Conservation (phyloP, 2,888 invertebrate genomes). For the Drosophila paramelanica region DNA sequence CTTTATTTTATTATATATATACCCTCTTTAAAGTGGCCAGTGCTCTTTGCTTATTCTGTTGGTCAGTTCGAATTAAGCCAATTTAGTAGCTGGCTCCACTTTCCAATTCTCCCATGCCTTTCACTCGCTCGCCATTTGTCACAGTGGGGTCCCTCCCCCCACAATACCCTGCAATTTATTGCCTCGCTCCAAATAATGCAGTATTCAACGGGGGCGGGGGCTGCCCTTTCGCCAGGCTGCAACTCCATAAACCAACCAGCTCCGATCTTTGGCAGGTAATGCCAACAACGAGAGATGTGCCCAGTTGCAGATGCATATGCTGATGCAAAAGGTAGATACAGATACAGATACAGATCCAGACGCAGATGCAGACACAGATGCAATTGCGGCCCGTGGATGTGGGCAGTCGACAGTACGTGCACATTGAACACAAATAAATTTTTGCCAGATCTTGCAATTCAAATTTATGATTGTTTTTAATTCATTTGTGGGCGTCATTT, state of each 20-base stretch:
- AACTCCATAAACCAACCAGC: conserved; percentile 61
- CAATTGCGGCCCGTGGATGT: conserved; percentile 17
- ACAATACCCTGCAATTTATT: conserved; percentile 59
- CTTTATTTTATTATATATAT: conserved; percentile 1
- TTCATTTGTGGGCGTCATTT: conserved; percentile 65
- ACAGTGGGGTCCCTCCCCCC: conserved; percentile 37
- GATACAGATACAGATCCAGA: conserved; percentile 9
- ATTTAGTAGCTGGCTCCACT: conserved; percentile 46
- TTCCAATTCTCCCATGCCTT: conserved; percentile 62
- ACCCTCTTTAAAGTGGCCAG: neutral
- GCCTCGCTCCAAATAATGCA: conserved; percentile 50
- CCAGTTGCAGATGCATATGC: conserved; percentile 32
- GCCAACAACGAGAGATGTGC: conserved; percentile 19
- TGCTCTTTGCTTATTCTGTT: conserved; percentile 11
- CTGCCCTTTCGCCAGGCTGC: conserved; percentile 60
- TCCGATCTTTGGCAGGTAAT: conserved; percentile 28
- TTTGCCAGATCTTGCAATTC: conserved; percentile 44
- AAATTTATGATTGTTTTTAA: conserved; percentile 71
- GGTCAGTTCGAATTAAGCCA: conserved; percentile 31
- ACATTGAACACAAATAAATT: conserved; percentile 49
- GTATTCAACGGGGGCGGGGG: conserved; percentile 28
- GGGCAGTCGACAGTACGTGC: conserved; percentile 45
- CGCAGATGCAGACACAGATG: conserved; percentile 3
- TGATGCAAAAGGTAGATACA: conserved; percentile 31
- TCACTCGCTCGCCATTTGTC: conserved; percentile 68